Evolutionary conservation across 2,113 vertebrate genomes (phyloP).

Genomic region (Donacobius atricapilla): DNA sequence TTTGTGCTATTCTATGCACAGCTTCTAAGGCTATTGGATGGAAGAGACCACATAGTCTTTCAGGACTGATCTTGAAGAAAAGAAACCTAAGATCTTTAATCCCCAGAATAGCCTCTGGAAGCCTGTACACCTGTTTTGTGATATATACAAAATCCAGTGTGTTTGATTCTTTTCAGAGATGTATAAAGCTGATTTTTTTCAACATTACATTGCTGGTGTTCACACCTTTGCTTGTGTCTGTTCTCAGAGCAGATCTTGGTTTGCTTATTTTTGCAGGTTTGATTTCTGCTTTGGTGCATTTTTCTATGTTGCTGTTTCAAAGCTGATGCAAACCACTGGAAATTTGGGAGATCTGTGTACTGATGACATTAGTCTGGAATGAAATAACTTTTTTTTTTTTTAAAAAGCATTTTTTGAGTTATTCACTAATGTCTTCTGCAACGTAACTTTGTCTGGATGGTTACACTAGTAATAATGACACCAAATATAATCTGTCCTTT

Average conservation of each 20-base stretch:
- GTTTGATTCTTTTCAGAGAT: background rate
- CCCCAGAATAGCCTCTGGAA: background rate
- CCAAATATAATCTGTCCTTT: background rate
- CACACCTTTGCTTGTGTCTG: background rate
- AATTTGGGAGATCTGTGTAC: background rate
- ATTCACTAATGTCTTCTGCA: slow-evolving; percentile 22
- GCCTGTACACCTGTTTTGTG: background rate
- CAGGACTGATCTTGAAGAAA: background rate
- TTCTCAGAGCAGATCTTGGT: background rate
- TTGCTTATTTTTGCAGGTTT: background rate
- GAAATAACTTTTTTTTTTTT: background rate
- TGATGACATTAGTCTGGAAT: background rate
- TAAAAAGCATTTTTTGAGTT: background rate
- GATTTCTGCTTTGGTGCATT: background rate
- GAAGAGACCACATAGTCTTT: background rate
- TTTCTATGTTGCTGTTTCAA: background rate
- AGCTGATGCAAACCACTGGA: background rate
- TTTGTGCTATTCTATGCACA: background rate
- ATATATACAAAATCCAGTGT: background rate
- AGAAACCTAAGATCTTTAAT: background rate
- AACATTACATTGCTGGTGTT: background rate
- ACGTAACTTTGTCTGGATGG: background rate
- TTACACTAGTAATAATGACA: background rate
- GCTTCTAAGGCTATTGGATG: background rate
- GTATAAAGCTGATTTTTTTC: background rate